phyloP scores from a whole-genome alignment of 2,888 invertebrate species.

The Drosophila koepferae region DNA sequence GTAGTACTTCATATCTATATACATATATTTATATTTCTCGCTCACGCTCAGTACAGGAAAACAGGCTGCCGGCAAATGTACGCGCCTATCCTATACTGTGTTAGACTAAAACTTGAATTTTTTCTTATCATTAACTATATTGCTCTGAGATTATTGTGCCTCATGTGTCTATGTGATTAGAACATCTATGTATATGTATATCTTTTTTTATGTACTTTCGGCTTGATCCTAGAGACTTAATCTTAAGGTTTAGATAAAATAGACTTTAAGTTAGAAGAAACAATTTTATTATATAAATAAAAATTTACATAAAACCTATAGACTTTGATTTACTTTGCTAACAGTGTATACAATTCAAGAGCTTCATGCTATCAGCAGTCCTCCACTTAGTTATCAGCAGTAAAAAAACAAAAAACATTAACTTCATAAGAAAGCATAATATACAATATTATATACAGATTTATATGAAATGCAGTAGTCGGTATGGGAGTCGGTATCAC shows the following conservation, averaged over 20 bases:
- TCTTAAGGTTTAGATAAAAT: not conserved
- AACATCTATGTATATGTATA: not conserved
- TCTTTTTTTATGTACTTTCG: not conserved
- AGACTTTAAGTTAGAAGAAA: not conserved
- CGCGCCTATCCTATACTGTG: not conserved
- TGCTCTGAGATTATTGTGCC: not conserved
- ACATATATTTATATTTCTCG: too few relatives aligned
- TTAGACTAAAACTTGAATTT: not conserved
- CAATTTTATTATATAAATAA: not conserved
- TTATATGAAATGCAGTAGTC: not conserved
- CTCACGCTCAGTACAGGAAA: too few relatives aligned
- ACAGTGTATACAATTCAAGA: slow-evolving; percentile 20
- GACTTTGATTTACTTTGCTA: not conserved
- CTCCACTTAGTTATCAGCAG: slow-evolving; percentile 34
- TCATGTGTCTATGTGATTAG: not conserved
- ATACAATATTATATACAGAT: not conserved
- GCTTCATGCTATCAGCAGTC: slow-evolving; percentile 28
- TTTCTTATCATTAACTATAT: not conserved
- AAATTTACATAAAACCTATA: not conserved
- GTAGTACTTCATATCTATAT: slow-evolving; percentile 7
- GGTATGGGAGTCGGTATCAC: not conserved
- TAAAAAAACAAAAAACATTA: slow-evolving; percentile 63
- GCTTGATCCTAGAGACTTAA: not conserved
- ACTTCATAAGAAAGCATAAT: slow-evolving; percentile 32
- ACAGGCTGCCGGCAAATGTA: not conserved